Conservation (phyloP, 2,113 vertebrate genomes). For the Paramisgurnus dabryanus region DNA sequence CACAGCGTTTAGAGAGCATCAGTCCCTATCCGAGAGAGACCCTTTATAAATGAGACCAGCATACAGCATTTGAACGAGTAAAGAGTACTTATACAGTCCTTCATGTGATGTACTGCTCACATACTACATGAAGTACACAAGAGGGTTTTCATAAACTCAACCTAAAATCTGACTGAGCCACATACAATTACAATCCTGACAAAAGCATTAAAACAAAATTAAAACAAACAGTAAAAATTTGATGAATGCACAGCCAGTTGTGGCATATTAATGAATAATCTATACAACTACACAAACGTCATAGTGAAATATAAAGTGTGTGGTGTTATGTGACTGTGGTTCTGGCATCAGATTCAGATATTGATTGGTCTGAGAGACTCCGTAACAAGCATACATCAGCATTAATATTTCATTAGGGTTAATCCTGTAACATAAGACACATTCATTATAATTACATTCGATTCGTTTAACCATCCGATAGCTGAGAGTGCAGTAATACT, state of each 20-base stretch:
- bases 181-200: too few relatives aligned
- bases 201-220: too few relatives aligned
- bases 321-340: background rate
- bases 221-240: too few relatives aligned
- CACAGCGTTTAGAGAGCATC: constrained; percentile 54
- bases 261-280: background rate
- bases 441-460: constrained; percentile 29
- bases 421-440: constrained; percentile 29
- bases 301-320: background rate
- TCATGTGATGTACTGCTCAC: constrained; percentile 17
- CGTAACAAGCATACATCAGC: constrained; percentile 5
- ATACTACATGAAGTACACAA: background rate
- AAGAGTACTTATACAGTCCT: constrained; percentile 5
- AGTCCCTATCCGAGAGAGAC: constrained; percentile 9
- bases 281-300: background rate
- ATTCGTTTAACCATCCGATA: background rate
- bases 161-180: background rate
- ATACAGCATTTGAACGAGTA: background rate
- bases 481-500: background rate
- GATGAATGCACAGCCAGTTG: background rate
- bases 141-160: background rate
- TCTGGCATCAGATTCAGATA: constrained; percentile 19
- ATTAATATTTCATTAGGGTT: constrained; percentile 26
- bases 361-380: constrained; percentile 14
- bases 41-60: background rate